Evolutionary conservation across 1,140 invertebrate species (phyloP).

Genomic region (Lamellibrachia luymesi): DNA sequence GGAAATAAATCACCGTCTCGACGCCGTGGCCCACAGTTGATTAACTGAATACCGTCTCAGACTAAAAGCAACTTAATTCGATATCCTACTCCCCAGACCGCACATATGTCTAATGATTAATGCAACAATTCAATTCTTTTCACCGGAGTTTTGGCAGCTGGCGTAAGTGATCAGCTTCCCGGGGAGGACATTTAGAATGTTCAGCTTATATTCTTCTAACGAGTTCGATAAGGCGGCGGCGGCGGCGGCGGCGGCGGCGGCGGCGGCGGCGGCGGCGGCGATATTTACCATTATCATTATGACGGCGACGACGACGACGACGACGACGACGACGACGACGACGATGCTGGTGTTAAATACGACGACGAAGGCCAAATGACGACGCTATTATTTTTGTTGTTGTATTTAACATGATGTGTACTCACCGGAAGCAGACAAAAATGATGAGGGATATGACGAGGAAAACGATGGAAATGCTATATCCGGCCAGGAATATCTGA

Average conservation of each 20-base stretch:
- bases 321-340: neutral
- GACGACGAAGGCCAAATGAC: no score
- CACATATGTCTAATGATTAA: neutral
- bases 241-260: no score
- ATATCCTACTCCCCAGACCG: neutral
- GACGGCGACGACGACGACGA: constrained; percentile 16
- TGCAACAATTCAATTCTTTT: neutral
- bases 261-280: no score
- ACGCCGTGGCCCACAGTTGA: neutral
- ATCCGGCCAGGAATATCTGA: constrained; percentile 79
- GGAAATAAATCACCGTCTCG: no score
- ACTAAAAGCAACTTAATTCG: neutral
- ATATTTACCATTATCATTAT: no score
- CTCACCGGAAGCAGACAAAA: constrained; percentile 75
- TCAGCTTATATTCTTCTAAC: neutral
- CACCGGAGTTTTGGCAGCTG: neutral
- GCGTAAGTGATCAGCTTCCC: neutral
- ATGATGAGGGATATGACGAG: constrained; percentile 79
- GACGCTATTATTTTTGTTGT: neutral
- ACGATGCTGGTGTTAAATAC: neutral
- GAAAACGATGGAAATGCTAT: constrained; percentile 80
- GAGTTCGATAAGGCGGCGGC: neutral
- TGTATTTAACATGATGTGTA: neutral
- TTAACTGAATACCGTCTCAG: neutral
- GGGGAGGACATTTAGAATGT: neutral